These are phyloP conservation scores for Ivindomyrus marchei DNA, from an alignment of 2,113 vertebrate genomes.

Conservation along the genomic window DNA sequence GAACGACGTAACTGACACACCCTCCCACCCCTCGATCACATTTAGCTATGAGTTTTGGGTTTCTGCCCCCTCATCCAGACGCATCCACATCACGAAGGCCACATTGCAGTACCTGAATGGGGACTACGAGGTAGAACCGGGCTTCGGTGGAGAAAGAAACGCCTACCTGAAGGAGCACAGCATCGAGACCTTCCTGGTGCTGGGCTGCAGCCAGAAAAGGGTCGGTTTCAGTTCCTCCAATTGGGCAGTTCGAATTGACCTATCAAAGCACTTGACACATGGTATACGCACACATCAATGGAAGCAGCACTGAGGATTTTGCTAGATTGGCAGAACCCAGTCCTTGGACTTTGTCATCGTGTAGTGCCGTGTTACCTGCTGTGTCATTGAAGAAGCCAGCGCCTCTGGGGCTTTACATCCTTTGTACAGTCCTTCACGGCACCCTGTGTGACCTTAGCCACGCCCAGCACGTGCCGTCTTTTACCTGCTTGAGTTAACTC, in stretches of 20 bases:
- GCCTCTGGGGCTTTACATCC: not conserved
- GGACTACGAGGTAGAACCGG: conserved; percentile 92
- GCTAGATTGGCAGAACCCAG: not conserved
- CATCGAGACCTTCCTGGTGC: conserved; percentile 91
- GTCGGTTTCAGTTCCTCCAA: conserved; percentile 50
- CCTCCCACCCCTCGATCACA: not conserved
- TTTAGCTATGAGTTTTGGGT: not conserved
- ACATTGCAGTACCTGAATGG: conserved; percentile 90
- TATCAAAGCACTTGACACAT: not conserved
- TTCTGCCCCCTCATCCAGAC: conserved; percentile 49
- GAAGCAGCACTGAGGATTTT: not conserved
- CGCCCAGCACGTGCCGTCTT: not conserved
- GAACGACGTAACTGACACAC: not conserved
- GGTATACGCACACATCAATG: not conserved
- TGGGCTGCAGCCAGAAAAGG: conserved; percentile 91
- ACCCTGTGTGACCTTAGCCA: not conserved
- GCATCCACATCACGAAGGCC: conserved; percentile 92
- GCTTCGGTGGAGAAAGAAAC: conserved; percentile 84
- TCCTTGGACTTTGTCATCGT: not conserved
- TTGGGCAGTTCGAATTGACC: not conserved
- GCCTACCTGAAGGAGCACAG: conserved; percentile 92
- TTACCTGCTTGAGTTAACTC: not conserved
- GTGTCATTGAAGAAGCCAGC: not conserved
- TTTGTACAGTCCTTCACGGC: not conserved
- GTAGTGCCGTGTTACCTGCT: not conserved